Base-by-base conservation (phyloP, 2,888 invertebrate species). In the Aleiodes testaceus region DNA sequence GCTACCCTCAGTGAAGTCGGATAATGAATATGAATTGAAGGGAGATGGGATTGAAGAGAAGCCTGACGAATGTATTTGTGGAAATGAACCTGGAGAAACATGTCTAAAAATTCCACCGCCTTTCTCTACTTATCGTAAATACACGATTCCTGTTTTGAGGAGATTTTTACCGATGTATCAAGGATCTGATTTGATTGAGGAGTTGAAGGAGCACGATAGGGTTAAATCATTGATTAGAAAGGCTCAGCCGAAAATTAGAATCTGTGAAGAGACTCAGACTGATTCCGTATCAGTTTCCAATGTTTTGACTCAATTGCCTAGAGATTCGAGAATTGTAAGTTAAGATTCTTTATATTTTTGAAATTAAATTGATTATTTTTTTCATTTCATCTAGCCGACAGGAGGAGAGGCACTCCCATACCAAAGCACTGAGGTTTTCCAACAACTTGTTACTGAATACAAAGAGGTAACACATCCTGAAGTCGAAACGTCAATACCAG, bases 361-460 rank as follows among this genome's bases (percentile, higher is more conserved):
- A 36, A 36, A 7, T 5, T n/a, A 36, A 36, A 36, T 36, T 36
- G 22, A 22, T 22, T 55, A 45, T 66, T 22, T 16, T 53, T 18
- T 26, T 22, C 5, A n/a, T 68, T 26, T 50, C 61, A 50, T 55
- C 1, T 4, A 76, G 76, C 72, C 75, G 11, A 72, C 72, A 66
- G 70, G 49, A 20, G 69, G 72, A 16, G 72, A 70, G 5, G 72
- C 66, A 22, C 61, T 78, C 12, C 78, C 81, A 1, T 82, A 82
- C 71, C 82, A 83, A 59, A 80, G 79, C 50, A 79, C 77, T 1
- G 74, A 79, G 53, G 75, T 77, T 3, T 83, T 78, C 22, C 79
- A 70, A 64, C 73, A 77, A 9, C 74, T 83, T 1, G 42, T 79
- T 18, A 44, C 74, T 3, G 82, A 82, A 59, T 78, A 81, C 73